Base-by-base conservation (phyloP, 2,888 invertebrate species). In the Andrena bicolor region DNA sequence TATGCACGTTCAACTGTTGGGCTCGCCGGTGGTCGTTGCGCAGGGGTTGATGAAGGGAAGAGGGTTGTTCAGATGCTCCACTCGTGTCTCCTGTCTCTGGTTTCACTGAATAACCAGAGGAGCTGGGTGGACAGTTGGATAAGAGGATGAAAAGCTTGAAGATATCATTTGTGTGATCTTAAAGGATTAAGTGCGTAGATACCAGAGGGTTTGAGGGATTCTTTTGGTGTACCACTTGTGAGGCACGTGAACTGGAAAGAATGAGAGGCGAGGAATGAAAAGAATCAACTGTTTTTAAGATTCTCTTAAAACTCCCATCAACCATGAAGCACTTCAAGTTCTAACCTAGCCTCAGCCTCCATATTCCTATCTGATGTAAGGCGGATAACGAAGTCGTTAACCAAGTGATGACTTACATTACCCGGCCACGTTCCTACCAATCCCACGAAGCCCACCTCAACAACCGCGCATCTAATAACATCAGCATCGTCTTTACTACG, bases 1-100 rank as follows among this genome's bases (percentile, higher is more conserved):
- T 77, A 41, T 41, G 41, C 41, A 23, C 65, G 53, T 26, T 23
- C 16, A 28, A 26, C 35, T 26, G 35, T 53, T 4, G 35, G 49
- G 7, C 35, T 28, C 65, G 65, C 28, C 65, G 72, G 53, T 73
- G n/a, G 72, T 41, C 35, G 35, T 28, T n/a, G 49, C 41, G 51
- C 16, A 26, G 8, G 30, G 49, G 51, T n/a, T 26, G 49, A 49
- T 16, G 49, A 3, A 49, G 64, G 28, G 10, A 28, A 49, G 28
- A 20, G 28, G 65, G n/a, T 8, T 6, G 26, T 28, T 26, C 23
- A 28, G n/a, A 66, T 51, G 16, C 23, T 56, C 10, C 23, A 23
- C 10, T 23, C 23, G 20, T 13, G 20, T 0, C 23, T 41, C 13
- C 41, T 13, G 10, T 3, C 23, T 53, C 8, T 53, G 23, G n/a